Base-by-base conservation (phyloP, 2,888 invertebrate species). In the Erpobdella octoculata region DNA sequence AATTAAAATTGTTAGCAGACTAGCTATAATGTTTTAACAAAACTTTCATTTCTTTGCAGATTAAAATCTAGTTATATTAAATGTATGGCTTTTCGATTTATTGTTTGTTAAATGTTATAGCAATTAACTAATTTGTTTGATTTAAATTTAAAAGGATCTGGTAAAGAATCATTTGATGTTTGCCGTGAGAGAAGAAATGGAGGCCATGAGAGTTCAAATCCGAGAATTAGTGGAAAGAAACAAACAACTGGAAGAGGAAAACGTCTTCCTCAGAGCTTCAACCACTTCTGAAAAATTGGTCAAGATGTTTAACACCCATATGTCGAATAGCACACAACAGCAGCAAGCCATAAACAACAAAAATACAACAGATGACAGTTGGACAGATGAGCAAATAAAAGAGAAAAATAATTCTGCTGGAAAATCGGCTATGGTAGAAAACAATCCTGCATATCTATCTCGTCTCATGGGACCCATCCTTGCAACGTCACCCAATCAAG, bases 151-250 rank as follows among this genome's bases (percentile, higher is more conserved):
- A 1, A 53, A 67, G 67, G 67, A 67, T n/a, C 33, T 67, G 21
- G 25, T 67, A 12, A 67, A 67, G 33, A 67, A 41, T 31, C 67
- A 67, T 31, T 28, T 67, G 67, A 21, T 67, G 46, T 67, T 41
- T 18, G 67, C 67, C 3, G 67, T 67, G 6, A 37, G 41, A 1
- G 67, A 67, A n/a, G 67, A 67, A 33, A 41, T 67, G 67, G 67
- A 25, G 5, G 18, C 21, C 25, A 21, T 67, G 67, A 67, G 41
- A 33, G 28, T 33, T 6, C 25, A 67, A 28, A 41, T 67, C 28
- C 21, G 21, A 33, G 46, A 28, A 28, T 28, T 67, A 18, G 25
- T 31, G 28, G 33, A 67, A n/a, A 31, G 46, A 28, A 67, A 53
- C 58, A 28, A 58, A 6, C 41, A 28, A 21, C 12, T 59, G 36